These are phyloP conservation scores for Enteromius afrohamiltoni DNA, from an alignment of 2,797 vertebrate species.

Conservation along the genomic window DNA sequence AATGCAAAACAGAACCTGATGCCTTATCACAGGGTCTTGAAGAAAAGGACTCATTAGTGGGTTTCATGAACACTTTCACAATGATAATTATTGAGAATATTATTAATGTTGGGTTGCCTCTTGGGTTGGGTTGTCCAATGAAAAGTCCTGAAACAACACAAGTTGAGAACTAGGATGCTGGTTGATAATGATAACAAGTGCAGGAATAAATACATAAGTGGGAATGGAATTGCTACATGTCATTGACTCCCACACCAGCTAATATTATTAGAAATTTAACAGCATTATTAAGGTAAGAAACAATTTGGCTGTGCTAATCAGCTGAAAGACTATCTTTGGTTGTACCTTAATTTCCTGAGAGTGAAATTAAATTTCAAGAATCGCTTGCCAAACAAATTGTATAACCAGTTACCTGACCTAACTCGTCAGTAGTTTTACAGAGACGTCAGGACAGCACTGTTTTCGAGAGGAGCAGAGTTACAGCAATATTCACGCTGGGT, in stretches of 20 bases:
- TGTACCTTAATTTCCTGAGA: not conserved
- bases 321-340: not conserved
- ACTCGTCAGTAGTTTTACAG: conserved; percentile 31
- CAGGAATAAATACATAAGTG: not conserved
- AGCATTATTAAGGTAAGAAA: not conserved
- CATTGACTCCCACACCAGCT: not conserved
- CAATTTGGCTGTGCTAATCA: not conserved
- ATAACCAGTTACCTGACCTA: conserved; percentile 34
- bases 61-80: not conserved
- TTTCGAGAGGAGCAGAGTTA: conserved; percentile 39
- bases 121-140: too few relatives aligned
- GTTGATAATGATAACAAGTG: too few relatives aligned
- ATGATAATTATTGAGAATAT: not conserved
- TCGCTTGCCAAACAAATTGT: not conserved
- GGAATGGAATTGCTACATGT: not conserved
- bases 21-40: not conserved
- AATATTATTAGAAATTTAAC: not conserved
- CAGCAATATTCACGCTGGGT: conserved; percentile 34
- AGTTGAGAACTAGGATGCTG: not conserved
- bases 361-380: too few relatives aligned
- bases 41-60: not conserved
- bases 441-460: conserved; percentile 33
- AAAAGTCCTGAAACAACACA: not conserved
- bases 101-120: too few relatives aligned
- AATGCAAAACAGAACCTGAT: not conserved